Percentiles rank a stretch among this genome's conserved stretches.
These are phyloP conservation scores for Chrysochloris asiatica DNA, from an alignment of 2,113 vertebrate species.

Conservation along the genomic window DNA sequence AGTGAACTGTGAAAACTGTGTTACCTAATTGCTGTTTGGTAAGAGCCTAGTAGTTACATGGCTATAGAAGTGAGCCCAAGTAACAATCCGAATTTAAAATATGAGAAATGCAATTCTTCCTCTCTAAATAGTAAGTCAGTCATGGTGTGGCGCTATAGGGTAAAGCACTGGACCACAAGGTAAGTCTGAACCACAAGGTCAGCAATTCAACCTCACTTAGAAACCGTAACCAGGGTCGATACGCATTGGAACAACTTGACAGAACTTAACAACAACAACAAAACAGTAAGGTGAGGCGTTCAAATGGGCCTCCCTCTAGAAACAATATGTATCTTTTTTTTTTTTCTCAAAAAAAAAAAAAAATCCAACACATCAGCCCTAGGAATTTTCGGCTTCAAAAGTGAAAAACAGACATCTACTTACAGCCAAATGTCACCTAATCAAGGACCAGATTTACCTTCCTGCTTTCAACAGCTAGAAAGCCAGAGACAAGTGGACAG, in stretches of 20 bases:
- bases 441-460: background rate
- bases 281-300: background rate
- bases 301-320: background rate
- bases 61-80: background rate
- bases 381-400: background rate
- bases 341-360: background rate
- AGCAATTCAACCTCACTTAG: too few relatives aligned
- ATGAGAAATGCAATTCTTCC: background rate
- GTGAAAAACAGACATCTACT: background rate
- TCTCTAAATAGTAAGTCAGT: too few relatives aligned
- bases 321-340: constrained; percentile 14
- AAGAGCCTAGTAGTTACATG: background rate
- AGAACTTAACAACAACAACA: too few relatives aligned
- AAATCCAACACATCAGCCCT: background rate
- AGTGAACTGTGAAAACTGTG: background rate
- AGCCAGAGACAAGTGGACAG: background rate
- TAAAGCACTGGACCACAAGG: too few relatives aligned
- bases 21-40: background rate
- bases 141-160: too few relatives aligned
- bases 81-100: background rate
- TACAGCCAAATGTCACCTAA: background rate
- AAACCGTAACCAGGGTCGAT: too few relatives aligned
- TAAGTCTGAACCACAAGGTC: too few relatives aligned
- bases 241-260: too few relatives aligned
- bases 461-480: background rate